Percentiles rank a stretch among this genome's conserved stretches.
Evolutionary conservation across 1,140 invertebrate genomes (phyloP).

Genomic region (Marisa cornuarietis): DNA sequence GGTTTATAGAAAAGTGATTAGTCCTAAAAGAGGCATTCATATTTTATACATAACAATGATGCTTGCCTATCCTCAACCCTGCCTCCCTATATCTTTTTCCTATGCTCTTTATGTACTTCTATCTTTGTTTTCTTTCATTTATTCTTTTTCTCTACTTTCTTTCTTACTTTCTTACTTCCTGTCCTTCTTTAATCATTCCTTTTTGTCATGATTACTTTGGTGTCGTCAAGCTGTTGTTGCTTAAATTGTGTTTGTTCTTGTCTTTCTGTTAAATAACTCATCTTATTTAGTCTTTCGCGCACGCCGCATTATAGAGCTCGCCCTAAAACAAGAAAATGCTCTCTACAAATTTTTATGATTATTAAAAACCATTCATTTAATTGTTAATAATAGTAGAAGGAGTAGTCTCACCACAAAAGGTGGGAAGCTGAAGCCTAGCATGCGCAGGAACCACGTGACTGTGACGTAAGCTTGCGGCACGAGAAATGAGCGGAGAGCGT

Average conservation of each 20-base stretch:
- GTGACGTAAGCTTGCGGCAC: constrained; percentile 41
- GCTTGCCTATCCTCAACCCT: neutral
- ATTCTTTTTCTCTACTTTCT: constrained; percentile 4
- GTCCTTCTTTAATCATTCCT: neutral
- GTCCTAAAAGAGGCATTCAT: too few species aligned
- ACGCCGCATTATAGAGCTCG: too few species aligned
- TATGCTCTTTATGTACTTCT: neutral
- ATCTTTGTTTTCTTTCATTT: neutral
- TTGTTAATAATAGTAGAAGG: too few species aligned
- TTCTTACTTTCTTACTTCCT: constrained; percentile 8
- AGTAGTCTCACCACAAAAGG: constrained; percentile 36
- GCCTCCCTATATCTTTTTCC: neutral
- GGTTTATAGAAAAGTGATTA: too few species aligned
- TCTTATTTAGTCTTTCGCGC: too few species aligned
- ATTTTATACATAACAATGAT: too few species aligned
- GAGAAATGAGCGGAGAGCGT: constrained; percentile 45
- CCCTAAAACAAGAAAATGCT: too few species aligned
- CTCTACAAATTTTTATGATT: too few species aligned
- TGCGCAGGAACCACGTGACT: constrained; percentile 25
- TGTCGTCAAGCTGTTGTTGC: too few species aligned
- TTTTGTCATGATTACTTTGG: neutral
- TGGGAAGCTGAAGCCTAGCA: constrained; percentile 25
- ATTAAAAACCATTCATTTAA: too few species aligned
- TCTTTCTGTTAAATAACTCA: too few species aligned
- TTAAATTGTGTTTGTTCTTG: too few species aligned